phyloP scores from a whole-genome alignment of 2,797 vertebrate species.

The Naso thynnoides region DNA sequence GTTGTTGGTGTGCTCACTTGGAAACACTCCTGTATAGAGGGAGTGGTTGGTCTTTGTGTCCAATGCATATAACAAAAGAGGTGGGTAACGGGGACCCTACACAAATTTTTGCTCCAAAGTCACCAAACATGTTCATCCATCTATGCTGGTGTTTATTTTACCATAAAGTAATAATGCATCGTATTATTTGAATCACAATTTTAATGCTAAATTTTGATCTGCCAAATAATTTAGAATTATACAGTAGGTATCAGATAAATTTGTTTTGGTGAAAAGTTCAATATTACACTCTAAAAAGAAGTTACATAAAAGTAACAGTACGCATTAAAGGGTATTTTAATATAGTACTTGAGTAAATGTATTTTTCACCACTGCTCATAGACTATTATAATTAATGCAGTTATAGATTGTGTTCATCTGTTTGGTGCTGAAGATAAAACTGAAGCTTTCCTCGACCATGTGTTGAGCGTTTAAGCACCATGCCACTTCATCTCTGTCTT shows the following conservation, averaged over 20 bases:
- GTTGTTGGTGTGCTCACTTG: too few species aligned
- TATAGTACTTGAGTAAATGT: not conserved
- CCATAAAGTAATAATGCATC: not conserved
- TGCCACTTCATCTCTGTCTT: conserved; percentile 40
- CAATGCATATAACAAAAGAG: not conserved
- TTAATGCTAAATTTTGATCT: not conserved
- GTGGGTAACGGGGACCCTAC: too few species aligned
- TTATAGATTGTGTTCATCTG: not conserved
- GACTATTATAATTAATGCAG: conserved; percentile 7
- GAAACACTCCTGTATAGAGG: not conserved
- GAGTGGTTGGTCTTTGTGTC: not conserved
- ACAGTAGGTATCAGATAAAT: too few species aligned
- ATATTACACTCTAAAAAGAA: not conserved
- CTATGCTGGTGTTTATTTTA: not conserved
- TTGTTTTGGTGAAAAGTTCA: not conserved
- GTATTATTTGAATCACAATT: not conserved
- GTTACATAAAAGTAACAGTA: not conserved
- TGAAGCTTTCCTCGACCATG: conserved; percentile 18
- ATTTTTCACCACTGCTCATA: not conserved
- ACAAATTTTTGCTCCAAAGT: not conserved
- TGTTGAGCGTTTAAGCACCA: conserved; percentile 15
- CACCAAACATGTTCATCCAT: not conserved
- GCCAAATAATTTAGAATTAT: too few species aligned
- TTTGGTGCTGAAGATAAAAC: conserved; percentile 30
- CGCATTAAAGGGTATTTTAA: not conserved